Base-by-base conservation (phyloP, 1,140 invertebrate species). In the Bursaphelenchus mucronatus region DNA sequence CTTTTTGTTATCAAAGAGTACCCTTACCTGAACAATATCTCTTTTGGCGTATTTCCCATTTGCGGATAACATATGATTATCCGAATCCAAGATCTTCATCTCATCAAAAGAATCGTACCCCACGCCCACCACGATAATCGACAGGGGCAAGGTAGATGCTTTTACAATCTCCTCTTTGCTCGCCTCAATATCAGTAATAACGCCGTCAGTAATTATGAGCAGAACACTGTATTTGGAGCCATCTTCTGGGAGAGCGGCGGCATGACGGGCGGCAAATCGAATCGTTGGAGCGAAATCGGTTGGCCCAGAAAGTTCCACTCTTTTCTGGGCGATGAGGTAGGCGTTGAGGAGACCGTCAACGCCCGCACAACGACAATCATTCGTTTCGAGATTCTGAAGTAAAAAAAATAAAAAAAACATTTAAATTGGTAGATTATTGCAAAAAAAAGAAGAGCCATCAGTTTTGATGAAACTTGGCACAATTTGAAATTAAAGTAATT, bases 201-300 rank as follows among this genome's bases (percentile, higher is more conserved):
- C 85, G 39, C 87, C 87, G 82, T 88, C 87, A 4, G 87, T 88
- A 6, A 88, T 82, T 56, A 88, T 86, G 0, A 88, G 81, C 3
- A 88, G 77, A 44, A 88, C 84, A 76, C 84, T 87, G 73, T 88
- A 88, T 50, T 86, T 82, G 62, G 65, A 82, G 63, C 85, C 82
- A 41, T 86, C 86, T 75, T 84, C 82, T 61, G 77, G 73, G 39
- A 80, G 77, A 15, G 79, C 65, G 9, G 75, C 61, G 9, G 85
- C 83, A 63, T 76, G 69, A 30, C 81, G 76, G 6, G 84, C 82
- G 3, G 85, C 85, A 74, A 86, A 86, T 58, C 86, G 84, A 67
- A 88, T 87, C n/a, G 86, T 83, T 6, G 87, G 87, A 17, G 86
- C 81, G 76, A 88, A 88, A 73, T 87, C 87, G 3, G 87, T 88